Evolutionary conservation across 2,888 invertebrate genomes (phyloP), one percentile per base, ranked within the genome.

Genomic region (Salpingus planirostris): DNA sequence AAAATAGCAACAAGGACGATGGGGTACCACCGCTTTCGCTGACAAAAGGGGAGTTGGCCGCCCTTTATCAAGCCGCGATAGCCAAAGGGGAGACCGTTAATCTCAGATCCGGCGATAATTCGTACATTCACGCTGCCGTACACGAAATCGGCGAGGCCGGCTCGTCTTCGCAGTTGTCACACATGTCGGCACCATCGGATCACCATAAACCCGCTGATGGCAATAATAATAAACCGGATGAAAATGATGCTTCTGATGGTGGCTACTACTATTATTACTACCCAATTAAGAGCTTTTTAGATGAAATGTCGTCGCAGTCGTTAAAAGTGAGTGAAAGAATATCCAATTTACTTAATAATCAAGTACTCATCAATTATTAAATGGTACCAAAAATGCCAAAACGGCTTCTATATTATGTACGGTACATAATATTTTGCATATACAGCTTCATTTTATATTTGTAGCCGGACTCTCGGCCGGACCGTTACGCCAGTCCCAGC

Each of bases 181-280:
- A 18, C 8, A n/a, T n/a, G n/a, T n/a, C n/a, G n/a, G n/a, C n/a
- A n/a, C n/a, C n/a, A n/a, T n/a, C n/a, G n/a, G n/a, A n/a, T n/a
- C n/a, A n/a, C n/a, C n/a, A n/a, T n/a, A n/a, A n/a, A n/a, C 4
- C 6, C 11, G 8, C 23, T 5, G 23, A 23, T 10, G 11, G 23
- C 11, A 13, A 5, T 15, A 23, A 11, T 15, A 13, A 5, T 15
- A 23, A 11, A 18, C 31, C 11, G 14, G 36, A 10, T 5, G 53
- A 57, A 25, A 42, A 43, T 15, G n/a, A n/a, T n/a, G n/a, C n/a
- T n/a, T n/a, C n/a, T n/a, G n/a, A n/a, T n/a, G 27, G 44, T 13
- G 65, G 68, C 40, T 69, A 68, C 50, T 67, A 67, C 44, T 73
- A 71, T 46, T 70, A 71, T 48, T 72, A 69, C 50, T 71, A 70